These are phyloP conservation scores for Paramuricea clavata DNA, from an alignment of 92 coral and sea anemone species.

Conservation along the genomic window DNA sequence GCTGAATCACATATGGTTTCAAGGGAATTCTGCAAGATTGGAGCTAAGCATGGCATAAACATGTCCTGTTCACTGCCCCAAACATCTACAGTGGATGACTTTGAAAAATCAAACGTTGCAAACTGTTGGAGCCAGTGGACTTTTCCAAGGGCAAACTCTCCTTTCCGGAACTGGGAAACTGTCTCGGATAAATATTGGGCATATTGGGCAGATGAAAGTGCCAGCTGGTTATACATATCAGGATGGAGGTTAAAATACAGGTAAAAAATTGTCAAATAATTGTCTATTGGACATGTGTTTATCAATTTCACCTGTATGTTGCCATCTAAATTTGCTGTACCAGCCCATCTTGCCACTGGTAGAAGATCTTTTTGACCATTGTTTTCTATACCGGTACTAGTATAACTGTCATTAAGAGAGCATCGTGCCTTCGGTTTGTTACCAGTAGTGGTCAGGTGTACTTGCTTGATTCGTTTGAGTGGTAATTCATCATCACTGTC, in stretches of 20 bases:
- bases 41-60: not conserved
- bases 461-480: too few relatives aligned
- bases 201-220: not conserved
- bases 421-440: not conserved
- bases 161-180: not conserved
- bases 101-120: not conserved
- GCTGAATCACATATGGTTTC: not conserved
- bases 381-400: too few relatives aligned
- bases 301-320: not conserved
- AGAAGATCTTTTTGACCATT: not conserved
- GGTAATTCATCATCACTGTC: too few relatives aligned
- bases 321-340: not conserved
- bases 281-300: slow-evolving; percentile 27
- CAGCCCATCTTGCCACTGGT: slow-evolving; percentile 11
- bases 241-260: not conserved
- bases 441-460: not conserved
- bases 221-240: not conserved
- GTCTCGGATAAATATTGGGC: not conserved
- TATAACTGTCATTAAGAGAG: not conserved
- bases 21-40: not conserved
- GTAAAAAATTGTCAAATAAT: slow-evolving; percentile 27
- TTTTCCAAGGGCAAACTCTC: not conserved
- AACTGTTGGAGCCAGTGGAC: not conserved
- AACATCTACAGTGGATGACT: not conserved
- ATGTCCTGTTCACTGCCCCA: slow-evolving; percentile 17